These are phyloP conservation scores for Meandrina meandrites DNA, from an alignment of 92 coral and sea anemone genomes.

Conservation along the genomic window DNA sequence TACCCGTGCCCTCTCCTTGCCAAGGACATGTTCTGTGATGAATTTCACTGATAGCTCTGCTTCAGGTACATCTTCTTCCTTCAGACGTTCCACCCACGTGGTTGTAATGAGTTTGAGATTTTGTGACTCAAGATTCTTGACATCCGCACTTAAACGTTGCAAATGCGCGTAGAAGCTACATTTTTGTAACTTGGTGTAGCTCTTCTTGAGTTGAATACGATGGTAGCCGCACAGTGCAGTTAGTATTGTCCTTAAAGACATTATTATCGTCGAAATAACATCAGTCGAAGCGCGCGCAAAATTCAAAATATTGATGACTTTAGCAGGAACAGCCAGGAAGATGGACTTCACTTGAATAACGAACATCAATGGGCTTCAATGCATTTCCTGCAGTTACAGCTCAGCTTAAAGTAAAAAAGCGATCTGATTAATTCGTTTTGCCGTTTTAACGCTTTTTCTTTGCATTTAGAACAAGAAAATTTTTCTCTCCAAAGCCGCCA, in stretches of 20 bases:
- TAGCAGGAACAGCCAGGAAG: background rate
- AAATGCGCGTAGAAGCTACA: background rate
- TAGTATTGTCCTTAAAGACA: background rate
- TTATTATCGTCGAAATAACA: background rate
- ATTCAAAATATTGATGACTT: background rate
- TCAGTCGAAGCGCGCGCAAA: background rate
- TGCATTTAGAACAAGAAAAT: background rate
- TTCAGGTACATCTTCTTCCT: slow-evolving; percentile 56
- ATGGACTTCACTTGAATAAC: background rate
- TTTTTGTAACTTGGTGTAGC: background rate
- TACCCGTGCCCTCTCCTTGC: slow-evolving; percentile 34
- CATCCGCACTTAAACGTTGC: background rate
- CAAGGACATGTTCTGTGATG: slow-evolving; percentile 65
- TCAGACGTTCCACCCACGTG: slow-evolving; percentile 53
- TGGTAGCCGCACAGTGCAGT: background rate
- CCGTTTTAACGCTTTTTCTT: background rate
- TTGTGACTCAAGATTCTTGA: background rate
- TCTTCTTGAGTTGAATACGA: background rate
- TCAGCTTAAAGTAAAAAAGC: background rate
- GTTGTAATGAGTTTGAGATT: slow-evolving; percentile 26
- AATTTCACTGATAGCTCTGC: slow-evolving; percentile 64
- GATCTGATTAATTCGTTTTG: background rate
- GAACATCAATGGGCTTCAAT: background rate
- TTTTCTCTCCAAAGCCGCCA: background rate
- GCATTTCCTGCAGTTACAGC: background rate